Conservation (phyloP, 2,888 invertebrate genomes). For the Melitaea athalia region DNA sequence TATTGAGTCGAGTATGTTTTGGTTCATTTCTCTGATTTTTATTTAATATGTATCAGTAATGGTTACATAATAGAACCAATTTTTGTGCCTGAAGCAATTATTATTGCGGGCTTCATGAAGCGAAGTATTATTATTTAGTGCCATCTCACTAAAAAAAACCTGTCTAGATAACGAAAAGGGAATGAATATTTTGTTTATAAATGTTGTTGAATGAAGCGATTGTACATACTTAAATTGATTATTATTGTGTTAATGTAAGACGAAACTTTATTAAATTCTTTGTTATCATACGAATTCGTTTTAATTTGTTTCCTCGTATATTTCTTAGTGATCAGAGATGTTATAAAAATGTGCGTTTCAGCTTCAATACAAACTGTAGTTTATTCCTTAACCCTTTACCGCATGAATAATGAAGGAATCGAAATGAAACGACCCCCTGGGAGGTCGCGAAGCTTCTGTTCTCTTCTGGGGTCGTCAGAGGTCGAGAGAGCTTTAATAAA, state of each 20-base stretch:
- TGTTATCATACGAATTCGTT: conserved; percentile 61
- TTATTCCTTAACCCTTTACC: too few species aligned
- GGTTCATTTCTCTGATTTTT: conserved; percentile 3
- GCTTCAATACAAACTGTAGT: too few species aligned
- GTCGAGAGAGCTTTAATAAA: too few species aligned
- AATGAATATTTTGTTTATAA: conserved; percentile 34
- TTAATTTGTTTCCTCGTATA: conserved; percentile 36
- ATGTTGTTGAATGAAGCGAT: conserved; percentile 56
- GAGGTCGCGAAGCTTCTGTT: too few species aligned
- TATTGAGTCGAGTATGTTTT: background rate
- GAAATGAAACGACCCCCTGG: too few species aligned
- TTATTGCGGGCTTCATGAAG: conserved; percentile 8
- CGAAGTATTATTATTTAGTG: conserved; percentile 24
- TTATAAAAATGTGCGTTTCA: too few species aligned
- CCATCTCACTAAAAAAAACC: conserved; percentile 13
- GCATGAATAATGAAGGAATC: too few species aligned
- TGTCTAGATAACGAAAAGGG: conserved; percentile 7
- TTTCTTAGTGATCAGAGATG: background rate
- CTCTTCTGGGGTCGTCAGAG: too few species aligned
- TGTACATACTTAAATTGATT: conserved; percentile 59
- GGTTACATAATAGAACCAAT: conserved; percentile 15
- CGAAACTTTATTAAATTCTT: conserved; percentile 77
- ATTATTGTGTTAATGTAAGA: conserved; percentile 63
- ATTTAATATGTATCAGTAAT: background rate
- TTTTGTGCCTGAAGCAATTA: conserved; percentile 18